Percentiles rank a stretch among this genome's conserved stretches.
These are phyloP conservation scores for Glyptemys insculpta DNA, from an alignment of 2,797 vertebrate species.

Conservation along the genomic window DNA sequence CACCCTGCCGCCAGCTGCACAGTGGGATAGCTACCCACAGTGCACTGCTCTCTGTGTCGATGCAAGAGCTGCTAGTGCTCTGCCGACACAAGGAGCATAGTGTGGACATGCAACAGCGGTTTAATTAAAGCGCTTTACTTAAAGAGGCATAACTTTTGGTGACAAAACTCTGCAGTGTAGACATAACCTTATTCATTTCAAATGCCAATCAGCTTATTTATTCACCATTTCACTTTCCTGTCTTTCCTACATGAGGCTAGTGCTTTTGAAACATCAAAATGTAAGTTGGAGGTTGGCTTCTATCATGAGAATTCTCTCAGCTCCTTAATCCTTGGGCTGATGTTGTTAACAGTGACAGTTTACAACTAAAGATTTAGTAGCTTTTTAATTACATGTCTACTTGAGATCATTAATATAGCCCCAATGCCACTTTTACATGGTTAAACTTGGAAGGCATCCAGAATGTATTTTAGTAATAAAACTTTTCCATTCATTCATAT, in stretches of 20 bases:
- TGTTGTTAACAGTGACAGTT: neutral
- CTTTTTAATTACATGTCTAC: neutral
- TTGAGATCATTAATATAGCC: neutral
- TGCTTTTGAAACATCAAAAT: neutral
- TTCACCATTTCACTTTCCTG: constrained; percentile 24
- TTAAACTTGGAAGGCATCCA: neutral
- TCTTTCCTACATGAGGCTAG: neutral
- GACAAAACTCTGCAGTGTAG: no score
- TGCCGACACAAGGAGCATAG: no score
- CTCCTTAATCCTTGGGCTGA: neutral
- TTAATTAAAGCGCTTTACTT: no score
- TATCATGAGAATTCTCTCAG: neutral
- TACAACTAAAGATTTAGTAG: neutral
- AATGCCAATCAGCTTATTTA: constrained; percentile 37
- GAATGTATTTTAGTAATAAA: neutral
- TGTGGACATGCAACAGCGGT: no score
- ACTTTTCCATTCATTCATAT: neutral
- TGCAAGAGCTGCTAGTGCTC: no score
- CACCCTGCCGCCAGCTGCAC: no score
- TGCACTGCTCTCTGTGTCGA: no score
- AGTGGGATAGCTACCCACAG: no score
- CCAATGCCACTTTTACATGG: neutral
- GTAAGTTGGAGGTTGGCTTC: neutral
- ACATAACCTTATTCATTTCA: neutral
- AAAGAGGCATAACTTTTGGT: no score